A percentile compares a stretch with the other conserved stretches of the same genome.
Evolutionary conservation across 2,797 vertebrate genomes (phyloP).

Genomic region (Monodelphis domestica): DNA sequence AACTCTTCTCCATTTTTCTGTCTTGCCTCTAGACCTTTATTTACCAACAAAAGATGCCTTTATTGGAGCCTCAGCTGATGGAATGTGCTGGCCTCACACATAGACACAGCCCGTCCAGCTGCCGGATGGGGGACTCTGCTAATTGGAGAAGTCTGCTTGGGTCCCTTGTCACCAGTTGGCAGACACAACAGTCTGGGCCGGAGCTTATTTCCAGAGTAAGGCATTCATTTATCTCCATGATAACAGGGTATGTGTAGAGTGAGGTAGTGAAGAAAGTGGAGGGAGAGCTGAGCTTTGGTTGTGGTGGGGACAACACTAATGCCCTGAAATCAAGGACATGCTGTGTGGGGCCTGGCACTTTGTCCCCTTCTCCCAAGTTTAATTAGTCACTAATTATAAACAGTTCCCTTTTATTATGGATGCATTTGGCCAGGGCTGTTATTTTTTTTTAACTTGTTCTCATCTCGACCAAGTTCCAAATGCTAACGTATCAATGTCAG

Average conservation of each 20-base stretch:
- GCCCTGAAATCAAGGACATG: constrained; percentile 64
- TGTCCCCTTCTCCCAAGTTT: constrained; percentile 74
- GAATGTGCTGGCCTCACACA: constrained; percentile 32
- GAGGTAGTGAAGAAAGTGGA: constrained; percentile 75
- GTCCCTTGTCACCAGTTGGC: constrained; percentile 83
- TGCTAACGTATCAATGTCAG: constrained; percentile 86
- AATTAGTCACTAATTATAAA: constrained; percentile 82
- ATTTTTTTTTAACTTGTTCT: constrained; percentile 73
- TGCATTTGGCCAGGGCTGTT: constrained; percentile 66
- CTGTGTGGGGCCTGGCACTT: constrained; percentile 56
- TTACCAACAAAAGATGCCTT: constrained; percentile 12
- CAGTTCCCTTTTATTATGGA: constrained; percentile 78
- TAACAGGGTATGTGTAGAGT: constrained; percentile 63
- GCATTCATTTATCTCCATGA: constrained; percentile 70
- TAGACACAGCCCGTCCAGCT: constrained; percentile 64
- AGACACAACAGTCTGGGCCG: constrained; percentile 74
- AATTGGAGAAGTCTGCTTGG: constrained; percentile 81
- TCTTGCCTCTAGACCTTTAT: constrained; percentile 32
- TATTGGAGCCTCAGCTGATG: constrained; percentile 47
- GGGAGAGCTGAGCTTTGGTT: constrained; percentile 38
- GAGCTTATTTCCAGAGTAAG: constrained; percentile 75
- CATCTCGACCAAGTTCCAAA: constrained; percentile 82
- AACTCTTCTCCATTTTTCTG: constrained; percentile 13
- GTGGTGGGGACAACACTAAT: constrained; percentile 27
- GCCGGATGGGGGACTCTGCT: constrained; percentile 77